phyloP scores from a whole-genome alignment of 2,113 vertebrate genomes.

The Empidonax traillii region DNA sequence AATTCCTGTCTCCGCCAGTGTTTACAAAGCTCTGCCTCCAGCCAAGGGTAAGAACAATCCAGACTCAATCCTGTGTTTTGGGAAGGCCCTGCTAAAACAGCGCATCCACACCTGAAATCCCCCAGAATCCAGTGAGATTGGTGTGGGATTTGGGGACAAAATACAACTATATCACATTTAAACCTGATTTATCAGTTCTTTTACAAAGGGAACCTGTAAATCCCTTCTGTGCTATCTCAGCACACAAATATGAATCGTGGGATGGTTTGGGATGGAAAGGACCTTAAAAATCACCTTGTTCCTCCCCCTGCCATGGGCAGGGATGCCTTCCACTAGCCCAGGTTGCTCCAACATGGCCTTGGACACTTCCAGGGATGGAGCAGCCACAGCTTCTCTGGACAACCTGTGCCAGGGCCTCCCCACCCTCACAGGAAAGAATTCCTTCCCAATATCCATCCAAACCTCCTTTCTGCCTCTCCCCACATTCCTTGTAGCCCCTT shows the following conservation, averaged over 20 bases:
- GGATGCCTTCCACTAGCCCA: not conserved
- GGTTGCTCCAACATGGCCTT: not conserved
- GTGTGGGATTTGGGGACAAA: not conserved
- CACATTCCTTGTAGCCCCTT: not conserved
- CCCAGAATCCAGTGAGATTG: not conserved
- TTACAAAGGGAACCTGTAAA: fast-evolving
- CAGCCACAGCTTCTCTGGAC: not conserved
- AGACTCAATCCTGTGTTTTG: not conserved
- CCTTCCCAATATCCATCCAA: not conserved
- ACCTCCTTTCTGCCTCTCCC: too few relatives aligned
- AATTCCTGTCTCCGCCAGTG: not conserved
- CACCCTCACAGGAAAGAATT: not conserved
- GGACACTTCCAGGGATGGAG: not conserved
- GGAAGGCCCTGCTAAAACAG: not conserved
- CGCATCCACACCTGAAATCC: not conserved
- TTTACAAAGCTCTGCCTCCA: not conserved
- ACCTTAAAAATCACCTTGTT: not conserved
- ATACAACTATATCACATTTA: fast-evolving
- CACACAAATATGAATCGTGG: not conserved
- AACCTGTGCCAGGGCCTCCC: not conserved
- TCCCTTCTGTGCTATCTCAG: not conserved
- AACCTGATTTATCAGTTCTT: not conserved
- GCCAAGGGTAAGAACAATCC: not conserved
- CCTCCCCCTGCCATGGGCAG: not conserved
- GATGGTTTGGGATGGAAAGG: not conserved